Evolutionary conservation across 2,797 vertebrate species (phyloP), one percentile per base, ranked within the genome.

Genomic region (Danio choprae): DNA sequence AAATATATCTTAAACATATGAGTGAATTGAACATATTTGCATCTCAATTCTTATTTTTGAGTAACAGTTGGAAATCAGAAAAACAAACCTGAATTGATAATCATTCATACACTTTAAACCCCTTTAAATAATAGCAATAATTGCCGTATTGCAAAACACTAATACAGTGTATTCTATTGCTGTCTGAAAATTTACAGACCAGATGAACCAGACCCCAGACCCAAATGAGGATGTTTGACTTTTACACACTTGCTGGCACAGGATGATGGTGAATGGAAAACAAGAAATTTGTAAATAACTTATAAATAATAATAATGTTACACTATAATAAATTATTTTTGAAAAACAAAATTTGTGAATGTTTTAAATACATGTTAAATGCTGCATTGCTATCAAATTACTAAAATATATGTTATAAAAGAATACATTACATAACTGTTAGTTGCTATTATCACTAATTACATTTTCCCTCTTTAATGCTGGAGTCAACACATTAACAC

Each of bases 281-380:
- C 13, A 1, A 2, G 22, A 11, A 43, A 36, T 12, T 29, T 69
- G 67, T 69, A 38, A 18, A 51, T 7, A 20, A 22, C n/a, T 41
- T 71, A 41, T 71, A 38, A 51, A 70, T 53, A 18, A 13, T 71
- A 70, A 3, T 70, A 70, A 53, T 20, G 11, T 56, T 58, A 16
- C n/a, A 72, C 3, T 68, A 10, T 15, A 51, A 58, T 72, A 29
- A 58, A 71, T 56, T 71, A 55, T 71, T 58, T 71, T 22, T 56
- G 4, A 56, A 22, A 46, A 43, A 44, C 3, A 18, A 44, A 8
- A 43, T 5, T 36, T 15, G 10, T 41, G 68, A 55, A 41, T 55
- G 44, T 46, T 67, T 16, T 38, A n/a, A 51, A 36, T 16, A 46
- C 29, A 38, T 11, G 36, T 22, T 4, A 10, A 11, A 22, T 20